These are phyloP conservation scores for Leucoptera coffeella DNA, from an alignment of 2,888 invertebrate species.

Conservation along the genomic window DNA sequence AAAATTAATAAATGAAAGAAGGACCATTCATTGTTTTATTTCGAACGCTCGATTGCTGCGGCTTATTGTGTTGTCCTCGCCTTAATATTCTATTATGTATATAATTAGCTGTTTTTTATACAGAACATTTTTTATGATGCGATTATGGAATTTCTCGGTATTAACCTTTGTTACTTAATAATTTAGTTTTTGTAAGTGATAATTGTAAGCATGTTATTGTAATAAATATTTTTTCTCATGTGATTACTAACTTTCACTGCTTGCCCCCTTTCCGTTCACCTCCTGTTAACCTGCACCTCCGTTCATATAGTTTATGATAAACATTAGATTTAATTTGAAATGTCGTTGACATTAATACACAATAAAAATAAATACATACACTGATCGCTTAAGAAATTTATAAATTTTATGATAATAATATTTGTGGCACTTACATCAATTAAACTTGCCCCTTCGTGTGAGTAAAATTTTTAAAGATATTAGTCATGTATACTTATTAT, in stretches of 20 bases:
- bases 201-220: slow-evolving; percentile 5
- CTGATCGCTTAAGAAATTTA: no score
- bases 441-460: no score
- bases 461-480: no score
- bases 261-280: background rate
- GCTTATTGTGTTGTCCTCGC: slow-evolving; percentile 1
- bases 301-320: no score
- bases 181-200: no score
- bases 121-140: no score
- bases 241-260: slow-evolving; percentile 2
- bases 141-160: no score
- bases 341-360: no score
- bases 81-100: slow-evolving; percentile 2
- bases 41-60: slow-evolving; percentile 13
- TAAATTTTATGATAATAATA: background rate
- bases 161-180: slow-evolving; percentile 4
- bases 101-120: slow-evolving; percentile 3
- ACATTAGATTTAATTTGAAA: no score
- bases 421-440: background rate
- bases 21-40: slow-evolving; percentile 49
- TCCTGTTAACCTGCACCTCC: no score
- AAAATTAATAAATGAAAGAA: slow-evolving; percentile 37
- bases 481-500: no score
- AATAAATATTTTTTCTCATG: slow-evolving; percentile 2
- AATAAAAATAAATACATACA: no score